Conservation (phyloP, 1,140 invertebrate genomes). For the Argopecten irradians region DNA sequence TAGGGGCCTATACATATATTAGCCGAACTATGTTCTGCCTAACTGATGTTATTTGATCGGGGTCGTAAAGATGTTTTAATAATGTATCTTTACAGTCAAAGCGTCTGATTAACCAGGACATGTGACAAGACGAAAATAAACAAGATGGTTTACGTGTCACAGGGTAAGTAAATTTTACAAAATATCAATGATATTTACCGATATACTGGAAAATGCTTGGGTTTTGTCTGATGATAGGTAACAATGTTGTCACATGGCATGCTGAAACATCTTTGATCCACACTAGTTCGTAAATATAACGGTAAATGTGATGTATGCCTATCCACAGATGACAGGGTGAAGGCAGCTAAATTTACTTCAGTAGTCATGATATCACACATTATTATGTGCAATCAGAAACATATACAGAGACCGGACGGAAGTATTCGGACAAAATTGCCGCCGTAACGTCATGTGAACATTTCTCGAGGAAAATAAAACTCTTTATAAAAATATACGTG, state of each 20-base stretch:
- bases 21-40: not conserved
- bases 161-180: not conserved
- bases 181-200: not conserved
- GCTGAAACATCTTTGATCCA: not conserved
- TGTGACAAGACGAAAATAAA: slow-evolving; percentile 17
- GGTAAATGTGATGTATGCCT: not conserved
- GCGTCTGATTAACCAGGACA: not conserved
- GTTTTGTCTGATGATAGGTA: not conserved
- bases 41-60: not conserved
- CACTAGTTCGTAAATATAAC: not conserved
- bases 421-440: too few species aligned
- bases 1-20: too few species aligned
- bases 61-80: not conserved
- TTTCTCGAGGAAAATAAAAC: too few species aligned
- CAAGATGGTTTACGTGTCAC: slow-evolving; percentile 20
- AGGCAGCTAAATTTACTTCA: too few species aligned
- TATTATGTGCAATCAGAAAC: too few species aligned
- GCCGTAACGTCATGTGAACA: too few species aligned
- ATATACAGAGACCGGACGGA: too few species aligned
- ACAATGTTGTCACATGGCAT: not conserved
- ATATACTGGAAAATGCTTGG: not conserved
- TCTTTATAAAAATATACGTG: too few species aligned
- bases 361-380: too few species aligned
- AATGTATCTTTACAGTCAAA: not conserved
- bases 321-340: too few species aligned